These are phyloP conservation scores for Heteropelma amictum DNA, from an alignment of 2,888 invertebrate species.

Conservation along the genomic window DNA sequence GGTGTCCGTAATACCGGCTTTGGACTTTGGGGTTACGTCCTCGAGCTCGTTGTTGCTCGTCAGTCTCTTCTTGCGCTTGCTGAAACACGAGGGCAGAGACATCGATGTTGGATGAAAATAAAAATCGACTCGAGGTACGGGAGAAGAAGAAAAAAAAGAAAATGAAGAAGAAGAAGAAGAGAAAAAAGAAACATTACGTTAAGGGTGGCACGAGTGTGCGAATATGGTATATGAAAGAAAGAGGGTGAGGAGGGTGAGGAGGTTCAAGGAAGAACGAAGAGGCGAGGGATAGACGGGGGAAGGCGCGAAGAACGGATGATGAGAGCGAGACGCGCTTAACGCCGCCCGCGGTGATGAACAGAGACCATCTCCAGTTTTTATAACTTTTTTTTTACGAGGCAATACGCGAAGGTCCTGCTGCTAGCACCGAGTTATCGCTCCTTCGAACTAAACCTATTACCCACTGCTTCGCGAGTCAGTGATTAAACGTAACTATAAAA, in stretches of 20 bases:
- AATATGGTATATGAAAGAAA: too few relatives aligned
- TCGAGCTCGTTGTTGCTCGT: slow-evolving; percentile 36
- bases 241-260: slow-evolving; percentile 9
- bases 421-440: slow-evolving; percentile 48
- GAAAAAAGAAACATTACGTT: slow-evolving; percentile 9
- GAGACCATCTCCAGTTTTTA: slow-evolving; percentile 69
- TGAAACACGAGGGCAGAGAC: slow-evolving; percentile 55
- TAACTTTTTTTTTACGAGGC: slow-evolving; percentile 76
- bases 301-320: slow-evolving; percentile 16
- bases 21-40: slow-evolving; percentile 37
- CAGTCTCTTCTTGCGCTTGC: slow-evolving; percentile 67
- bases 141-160: slow-evolving; percentile 6
- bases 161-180: too few relatives aligned
- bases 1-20: slow-evolving; percentile 79
- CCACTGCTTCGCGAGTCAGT: slow-evolving; percentile 66
- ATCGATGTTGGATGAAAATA: slow-evolving; percentile 11
- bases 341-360: slow-evolving; percentile 54
- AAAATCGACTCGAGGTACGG: neutral
- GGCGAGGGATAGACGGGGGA: slow-evolving; percentile 6
- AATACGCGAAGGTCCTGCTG: slow-evolving; percentile 68
- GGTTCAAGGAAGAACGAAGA: slow-evolving; percentile 21
- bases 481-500: slow-evolving; percentile 76
- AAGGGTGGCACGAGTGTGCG: neutral
- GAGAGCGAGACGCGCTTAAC: slow-evolving; percentile 52
- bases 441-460: slow-evolving; percentile 76